Evolutionary conservation across 2,113 vertebrate genomes (phyloP), one percentile per base, ranked within the genome.

Genomic region (Catharus fuscescens): DNA sequence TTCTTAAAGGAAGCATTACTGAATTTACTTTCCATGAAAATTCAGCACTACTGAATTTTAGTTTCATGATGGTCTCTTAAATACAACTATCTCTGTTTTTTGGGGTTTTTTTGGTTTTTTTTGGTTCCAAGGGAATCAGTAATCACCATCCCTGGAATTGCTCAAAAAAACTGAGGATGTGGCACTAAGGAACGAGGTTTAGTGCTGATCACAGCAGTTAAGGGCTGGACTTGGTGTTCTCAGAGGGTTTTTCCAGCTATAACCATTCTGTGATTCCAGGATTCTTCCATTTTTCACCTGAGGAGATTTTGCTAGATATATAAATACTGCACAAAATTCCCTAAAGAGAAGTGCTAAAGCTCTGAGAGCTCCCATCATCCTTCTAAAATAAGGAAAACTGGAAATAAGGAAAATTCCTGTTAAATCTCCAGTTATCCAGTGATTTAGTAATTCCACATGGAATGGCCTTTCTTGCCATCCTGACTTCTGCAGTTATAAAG

Each of bases 381-480:
- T n/a, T 48, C 54, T 25, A 34, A 50, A 79, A 20, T 2, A 19
- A 32, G n/a, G 42, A 73, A 73, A 94, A 84, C 4, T 5, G 62
- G 52, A 52, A 52, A 52, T 52, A 52, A 28, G 50, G 16, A 42
- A 26, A 48, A n/a, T 4, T 15, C 25, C 44, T 28, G n/a, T 69
- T 14, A 29, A 45, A 52, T 48, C n/a, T 61, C 52, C 60, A 53
- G 25, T 24, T 53, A 9, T 4, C 11, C 8, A 25, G 8, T 0
- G 23, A 38, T 59, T 78, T 5, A 32, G 15, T 44, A 52, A 80
- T 25, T 56, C 74, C 32, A 8, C 0, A 0, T 6, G 45, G 14
- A 20, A 44, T 0, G 3, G 10, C 29, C 45, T 48, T 76, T 34
- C 77, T 31, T 20, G 38, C 69, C 66, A 11, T 26, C 61, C 57